Base-by-base conservation (phyloP, 1,140 invertebrate genomes). In the Carposina sasakii region DNA sequence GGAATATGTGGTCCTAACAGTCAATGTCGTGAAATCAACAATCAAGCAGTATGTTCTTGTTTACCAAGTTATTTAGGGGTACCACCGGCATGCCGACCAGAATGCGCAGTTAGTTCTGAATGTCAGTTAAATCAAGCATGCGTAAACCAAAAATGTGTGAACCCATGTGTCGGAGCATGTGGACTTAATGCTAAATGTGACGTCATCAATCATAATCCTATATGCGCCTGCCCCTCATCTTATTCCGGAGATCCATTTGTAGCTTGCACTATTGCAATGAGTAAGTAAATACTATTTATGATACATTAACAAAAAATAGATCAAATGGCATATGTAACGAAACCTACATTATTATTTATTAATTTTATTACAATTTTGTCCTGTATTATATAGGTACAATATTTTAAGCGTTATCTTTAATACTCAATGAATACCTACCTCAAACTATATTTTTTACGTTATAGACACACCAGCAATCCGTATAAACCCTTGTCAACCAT, bases 131-230 rank as follows among this genome's bases (percentile, higher is more conserved):
- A 90, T 60, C 85, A 90, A 64, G 92, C 93, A 22, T 96, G 94
- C 71, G 88, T 91, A 34, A 90, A 92, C 62, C 90, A 93, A 63
- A 90, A 90, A 71, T 96, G 94, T 78, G 87, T 89, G 45, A 91
- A 95, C 78, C 94, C 94, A 43, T 96, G 94, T 71, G 76, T 88
- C 19, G 92, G 92, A 43, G 87, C 90, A 16, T 96, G 94, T 71
- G 94, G 93, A 47, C 71, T 90, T 43, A 86, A 90, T 71, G 92
- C 92, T 1, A 87, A 85, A 49, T 94, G 93, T 78, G 88, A 87
- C 42, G 92, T 93, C n/a, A 86, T 92, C 31, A 93, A 93, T 72
- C 93, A 94, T 68, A 86, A 88, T 48, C 90, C 93, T 9, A 81
- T 91, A 6, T 83, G 78, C 54, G 60, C 76, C 51, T 95, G 93